Base-by-base conservation (phyloP, 2,113 vertebrate genomes). In the Ctenodactylus gundi region DNA sequence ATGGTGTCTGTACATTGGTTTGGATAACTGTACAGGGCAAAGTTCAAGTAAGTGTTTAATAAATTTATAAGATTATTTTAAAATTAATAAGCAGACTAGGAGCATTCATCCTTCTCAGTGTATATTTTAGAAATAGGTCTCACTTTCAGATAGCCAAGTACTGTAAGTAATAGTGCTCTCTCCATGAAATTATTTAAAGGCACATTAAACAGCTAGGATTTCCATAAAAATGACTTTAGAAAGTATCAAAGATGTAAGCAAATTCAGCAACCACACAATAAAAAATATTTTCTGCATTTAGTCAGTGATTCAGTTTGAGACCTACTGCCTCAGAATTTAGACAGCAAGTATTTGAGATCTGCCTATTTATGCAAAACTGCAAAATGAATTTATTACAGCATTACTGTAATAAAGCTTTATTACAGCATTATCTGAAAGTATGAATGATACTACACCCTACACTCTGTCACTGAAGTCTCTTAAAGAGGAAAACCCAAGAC, bases 241-340 rank as follows among this genome's bases (percentile, higher is more conserved):
- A 94, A 78, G 20, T 29, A 88, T 64, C 44, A 86, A 93, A 18
- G 8, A 17, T 80, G 78, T 7, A 96, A 86, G 29, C 34, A 96
- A 95, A 95, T 64, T 91, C 58, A 91, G 87, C 92, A 68, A 75
- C 29, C 23, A 95, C 53, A 57, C 4, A 95, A 44, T 68, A 14
- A n/a, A 91, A 11, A 82, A 53, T 39, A 80, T n/a, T 85, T 88
- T 89, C 81, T 67, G 7, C 7, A 76, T 89, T 85, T 93, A 29
- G 67, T 41, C 51, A 57, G 10, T 80, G 21, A 44, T 95, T 27
- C 29, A 90, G 80, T 36, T 64, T 72, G 57, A 94, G 39, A 93
- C 15, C 5, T 27, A 84, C 10, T 86, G 7, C 8, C 53, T 87
- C 41, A 83, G 25, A 82, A 75, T 65, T 78, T 86, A 94, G 55